These are phyloP conservation scores for Tetheella fluctuosa DNA, from an alignment of 2,888 invertebrate genomes.

Conservation along the genomic window DNA sequence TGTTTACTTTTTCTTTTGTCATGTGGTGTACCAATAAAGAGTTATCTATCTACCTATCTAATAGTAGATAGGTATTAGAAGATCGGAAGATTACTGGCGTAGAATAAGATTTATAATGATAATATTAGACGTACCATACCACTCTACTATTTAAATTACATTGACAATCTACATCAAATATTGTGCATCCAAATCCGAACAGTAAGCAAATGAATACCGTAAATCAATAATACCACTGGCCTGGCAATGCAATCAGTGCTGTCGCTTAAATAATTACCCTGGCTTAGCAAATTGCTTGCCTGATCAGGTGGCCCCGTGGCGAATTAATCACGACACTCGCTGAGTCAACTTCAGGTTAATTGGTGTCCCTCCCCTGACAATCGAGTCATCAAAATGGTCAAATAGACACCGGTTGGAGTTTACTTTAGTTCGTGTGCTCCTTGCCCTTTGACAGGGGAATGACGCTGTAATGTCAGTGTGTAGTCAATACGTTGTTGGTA, in stretches of 20 bases:
- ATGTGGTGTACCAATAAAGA: no score
- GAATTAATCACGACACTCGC: conserved; percentile 62
- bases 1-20: no score
- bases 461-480: background rate
- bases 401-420: background rate
- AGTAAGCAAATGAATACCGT: background rate
- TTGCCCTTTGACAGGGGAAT: conserved; percentile 4
- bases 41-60: no score
- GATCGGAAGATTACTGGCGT: no score
- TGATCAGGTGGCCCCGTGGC: conserved; percentile 55
- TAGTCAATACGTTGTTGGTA: background rate
- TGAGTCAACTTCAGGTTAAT: conserved; percentile 52
- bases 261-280: no score
- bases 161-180: background rate
- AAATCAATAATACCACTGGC: background rate
- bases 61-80: no score
- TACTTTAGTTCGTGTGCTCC: background rate
- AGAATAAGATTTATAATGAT: no score
- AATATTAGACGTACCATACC: no score
- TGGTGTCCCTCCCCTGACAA: conserved; percentile 8
- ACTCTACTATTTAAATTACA: no score
- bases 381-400: conserved; percentile 4
- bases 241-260: conserved; percentile 30
- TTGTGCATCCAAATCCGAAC: background rate
- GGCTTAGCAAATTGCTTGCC: conserved; percentile 44